phyloP scores from a whole-genome alignment of 2,113 vertebrate genomes.

The Leptodactylus fuscus region DNA sequence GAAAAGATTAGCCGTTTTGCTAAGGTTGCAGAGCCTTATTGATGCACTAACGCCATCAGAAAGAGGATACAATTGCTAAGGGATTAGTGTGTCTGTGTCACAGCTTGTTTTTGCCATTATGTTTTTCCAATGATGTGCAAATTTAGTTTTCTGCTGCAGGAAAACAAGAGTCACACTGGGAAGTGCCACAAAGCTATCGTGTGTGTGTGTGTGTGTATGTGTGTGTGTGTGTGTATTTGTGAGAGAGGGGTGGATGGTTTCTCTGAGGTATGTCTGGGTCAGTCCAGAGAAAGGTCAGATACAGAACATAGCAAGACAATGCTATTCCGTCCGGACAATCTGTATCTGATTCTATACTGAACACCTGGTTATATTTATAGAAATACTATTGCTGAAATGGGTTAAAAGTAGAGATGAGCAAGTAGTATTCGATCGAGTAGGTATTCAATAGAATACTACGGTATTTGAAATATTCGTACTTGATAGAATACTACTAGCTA shows the following conservation, averaged over 20 bases:
- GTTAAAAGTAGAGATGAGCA: neutral
- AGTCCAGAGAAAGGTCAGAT: constrained; percentile 1
- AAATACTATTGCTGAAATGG: neutral
- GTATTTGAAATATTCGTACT: too few species aligned
- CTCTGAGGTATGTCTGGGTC: constrained; percentile 35
- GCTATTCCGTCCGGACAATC: neutral
- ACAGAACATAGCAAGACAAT: constrained; percentile 11
- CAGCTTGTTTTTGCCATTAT: constrained; percentile 73
- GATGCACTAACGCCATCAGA: constrained; percentile 69
- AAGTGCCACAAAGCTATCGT: constrained; percentile 55
- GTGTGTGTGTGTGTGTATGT: constrained; percentile 28
- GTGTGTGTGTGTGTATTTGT: constrained; percentile 25
- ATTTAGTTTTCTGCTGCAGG: constrained; percentile 61
- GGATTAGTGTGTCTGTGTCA: constrained; percentile 77
- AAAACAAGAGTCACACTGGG: constrained; percentile 62
- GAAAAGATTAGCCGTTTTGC: constrained; percentile 75
- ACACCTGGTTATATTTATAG: neutral
- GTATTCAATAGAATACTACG: too few species aligned
- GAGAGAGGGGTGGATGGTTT: constrained; percentile 46
- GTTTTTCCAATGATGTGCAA: constrained; percentile 64
- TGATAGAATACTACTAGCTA: too few species aligned
- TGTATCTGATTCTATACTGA: neutral
- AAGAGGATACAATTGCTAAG: constrained; percentile 69
- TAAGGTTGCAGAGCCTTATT: constrained; percentile 73
- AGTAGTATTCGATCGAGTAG: too few species aligned